Evolutionary conservation across 2,888 invertebrate species (phyloP), one percentile per base, ranked within the genome.

Genomic region (Plemyria rubiginata): DNA sequence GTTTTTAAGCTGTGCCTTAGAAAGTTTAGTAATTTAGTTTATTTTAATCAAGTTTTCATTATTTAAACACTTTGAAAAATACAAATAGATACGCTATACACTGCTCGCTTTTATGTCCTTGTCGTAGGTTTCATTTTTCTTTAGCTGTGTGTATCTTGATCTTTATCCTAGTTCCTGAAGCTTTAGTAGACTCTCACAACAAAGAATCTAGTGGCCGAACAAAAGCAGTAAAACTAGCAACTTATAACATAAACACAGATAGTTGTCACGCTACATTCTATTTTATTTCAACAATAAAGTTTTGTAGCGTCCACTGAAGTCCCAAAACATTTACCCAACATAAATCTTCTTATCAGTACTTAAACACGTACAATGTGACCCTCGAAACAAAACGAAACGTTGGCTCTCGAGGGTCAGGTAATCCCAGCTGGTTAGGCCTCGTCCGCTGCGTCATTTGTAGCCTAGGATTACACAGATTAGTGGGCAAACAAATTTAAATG

Each of bases 331-430:
- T 63, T 50, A 48, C 54, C 54, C 46, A 16, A 29, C 60, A 67
- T 68, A 71, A 70, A 71, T 71, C 70, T 63, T 45, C 48, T 65
- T 70, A 71, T 71, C 70, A 65, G 66, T 71, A 70, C 71, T 71
- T 68, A 65, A 70, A 67, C 71, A 71, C 70, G 71, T 67, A 64
- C 60, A 60, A 57, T 64, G 62, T 50, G 55, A 60, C 66, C 67
- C 68, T 59, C 59, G 41, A 57, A 67, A 68, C 64, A 62, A 66
- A 68, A 64, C 64, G 51, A 50, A 60, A 15, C 60, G 56, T 15
- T 15, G 40, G 58, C 43, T 28, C 13, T 45, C 22, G 22, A 6
- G 54, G 70, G 65, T 68, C 65, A 62, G 61, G 56, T 71, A 71
- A 71, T 71, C 62, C 70, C 53, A 38, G 52, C 60, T 28, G 53